Percentiles rank a stretch among this genome's conserved stretches.
These are phyloP conservation scores for Diuraphis noxia DNA, from an alignment of 1,140 invertebrate species.

Conservation along the genomic window DNA sequence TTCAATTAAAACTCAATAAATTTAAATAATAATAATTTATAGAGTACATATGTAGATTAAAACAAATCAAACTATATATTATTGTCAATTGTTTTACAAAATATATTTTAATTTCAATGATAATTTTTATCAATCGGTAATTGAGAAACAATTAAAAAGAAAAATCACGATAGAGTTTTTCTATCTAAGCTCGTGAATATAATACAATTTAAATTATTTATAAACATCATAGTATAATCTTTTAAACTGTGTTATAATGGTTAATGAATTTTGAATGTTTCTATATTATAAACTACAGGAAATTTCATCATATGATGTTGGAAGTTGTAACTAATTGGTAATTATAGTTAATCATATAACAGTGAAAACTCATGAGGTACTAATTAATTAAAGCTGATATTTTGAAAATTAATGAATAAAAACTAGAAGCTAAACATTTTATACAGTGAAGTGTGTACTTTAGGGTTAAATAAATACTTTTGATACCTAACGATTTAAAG, in stretches of 20 bases:
- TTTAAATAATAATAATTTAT: background rate
- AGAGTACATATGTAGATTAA: too few relatives aligned
- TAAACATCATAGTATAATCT: background rate
- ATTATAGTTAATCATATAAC: background rate
- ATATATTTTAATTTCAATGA: too few relatives aligned
- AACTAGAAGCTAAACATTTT: background rate
- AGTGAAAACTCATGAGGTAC: background rate
- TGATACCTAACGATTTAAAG: background rate
- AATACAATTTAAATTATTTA: background rate
- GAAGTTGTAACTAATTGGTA: background rate
- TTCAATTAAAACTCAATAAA: background rate
- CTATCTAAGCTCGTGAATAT: too few relatives aligned
- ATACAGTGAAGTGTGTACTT: background rate
- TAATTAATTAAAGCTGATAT: background rate
- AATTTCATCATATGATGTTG: too few relatives aligned
- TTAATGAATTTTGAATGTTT: too few relatives aligned
- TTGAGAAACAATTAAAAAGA: background rate
- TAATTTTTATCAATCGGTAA: too few relatives aligned
- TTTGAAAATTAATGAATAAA: background rate
- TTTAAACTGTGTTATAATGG: too few relatives aligned
- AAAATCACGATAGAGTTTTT: too few relatives aligned
- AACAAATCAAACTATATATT: too few relatives aligned
- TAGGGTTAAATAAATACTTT: background rate
- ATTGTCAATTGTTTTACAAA: too few relatives aligned
- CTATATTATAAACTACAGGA: too few relatives aligned